Base-by-base conservation (phyloP, 2,888 invertebrate species). In the Melangyna quadrimaculata region DNA sequence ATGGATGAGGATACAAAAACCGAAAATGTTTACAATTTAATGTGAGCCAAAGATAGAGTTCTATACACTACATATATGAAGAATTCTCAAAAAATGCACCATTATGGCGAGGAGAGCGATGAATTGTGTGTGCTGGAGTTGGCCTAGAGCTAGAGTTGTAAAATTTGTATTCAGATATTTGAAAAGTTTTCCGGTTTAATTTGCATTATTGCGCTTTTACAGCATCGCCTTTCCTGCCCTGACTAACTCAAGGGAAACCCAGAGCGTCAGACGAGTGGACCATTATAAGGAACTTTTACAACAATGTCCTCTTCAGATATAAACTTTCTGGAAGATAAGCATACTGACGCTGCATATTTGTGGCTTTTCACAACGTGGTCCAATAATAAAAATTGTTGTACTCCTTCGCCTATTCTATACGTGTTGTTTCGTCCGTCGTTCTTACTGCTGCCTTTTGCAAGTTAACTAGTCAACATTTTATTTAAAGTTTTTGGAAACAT, bases 131-230 rank as follows among this genome's bases (percentile, higher is more conserved):
- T 48, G n/a, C 7, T 22, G 10, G 57, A 53, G 14, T 53, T 61
- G 51, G 53, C 73, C 53, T 27, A 35, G 27, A 70, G 70, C 72
- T 40, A 59, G 61, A 84, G 77, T 78, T 73, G 70, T 70, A 57
- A 73, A 84, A 55, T 72, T 59, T 59, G 63, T 70, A 81, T 69
- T 63, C 81, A 77, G 77, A 81, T 81, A 86, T 86, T 86, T 78
- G 81, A 86, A 86, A 86, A 86, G 81, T 86, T 86, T 86, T 70
- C 81, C 77, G 77, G 63, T 81, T 73, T 63, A 86, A 80, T 78
- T 81, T 86, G 69, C 74, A 75, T 80, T 75, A 84, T 75, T 72
- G 57, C 69, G 37, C 81, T 81, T 61, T 22, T 72, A 40, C 73
- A 48, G 19, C 45, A 24, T 32, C 51, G 29, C 10, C 72, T 19